phyloP scores from a whole-genome alignment of 2,888 invertebrate genomes.

The Thymelicus sylvestris region DNA sequence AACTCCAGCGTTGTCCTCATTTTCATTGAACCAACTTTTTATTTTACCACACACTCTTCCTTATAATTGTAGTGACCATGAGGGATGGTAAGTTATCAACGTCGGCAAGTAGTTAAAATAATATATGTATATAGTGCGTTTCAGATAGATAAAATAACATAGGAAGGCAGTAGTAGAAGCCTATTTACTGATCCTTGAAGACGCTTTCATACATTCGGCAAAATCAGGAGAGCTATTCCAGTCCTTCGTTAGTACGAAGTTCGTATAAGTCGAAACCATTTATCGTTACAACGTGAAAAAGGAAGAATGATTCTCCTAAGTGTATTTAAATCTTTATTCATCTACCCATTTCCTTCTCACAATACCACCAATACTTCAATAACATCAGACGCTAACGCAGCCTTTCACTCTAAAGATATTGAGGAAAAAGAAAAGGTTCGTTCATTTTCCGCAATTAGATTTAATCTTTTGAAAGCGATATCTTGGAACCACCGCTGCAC shows the following conservation, averaged over 20 bases:
- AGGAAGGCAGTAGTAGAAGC: too few species aligned
- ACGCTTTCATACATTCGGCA: too few species aligned
- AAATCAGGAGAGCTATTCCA: too few species aligned
- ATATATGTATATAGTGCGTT: too few species aligned
- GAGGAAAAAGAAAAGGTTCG: background rate
- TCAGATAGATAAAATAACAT: too few species aligned
- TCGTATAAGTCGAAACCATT: too few species aligned
- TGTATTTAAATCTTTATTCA: background rate
- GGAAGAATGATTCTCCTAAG: background rate
- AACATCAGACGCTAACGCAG: background rate
- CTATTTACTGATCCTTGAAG: too few species aligned
- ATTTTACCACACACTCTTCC: background rate
- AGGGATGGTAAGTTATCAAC: too few species aligned
- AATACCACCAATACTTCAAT: background rate
- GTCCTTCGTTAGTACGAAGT: too few species aligned
- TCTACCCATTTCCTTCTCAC: background rate
- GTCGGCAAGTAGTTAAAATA: too few species aligned
- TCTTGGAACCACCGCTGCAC: constrained; percentile 20
- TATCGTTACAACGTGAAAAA: too few species aligned
- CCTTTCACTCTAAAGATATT: constrained; percentile 16
- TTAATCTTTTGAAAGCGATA: constrained; percentile 19
- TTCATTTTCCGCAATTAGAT: constrained; percentile 18
- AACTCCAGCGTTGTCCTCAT: background rate
- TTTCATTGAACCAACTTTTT: background rate
- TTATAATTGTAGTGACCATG: too few species aligned